phyloP scores from a whole-genome alignment of 2,113 vertebrate genomes.

The Pontoporia blainvillei region DNA sequence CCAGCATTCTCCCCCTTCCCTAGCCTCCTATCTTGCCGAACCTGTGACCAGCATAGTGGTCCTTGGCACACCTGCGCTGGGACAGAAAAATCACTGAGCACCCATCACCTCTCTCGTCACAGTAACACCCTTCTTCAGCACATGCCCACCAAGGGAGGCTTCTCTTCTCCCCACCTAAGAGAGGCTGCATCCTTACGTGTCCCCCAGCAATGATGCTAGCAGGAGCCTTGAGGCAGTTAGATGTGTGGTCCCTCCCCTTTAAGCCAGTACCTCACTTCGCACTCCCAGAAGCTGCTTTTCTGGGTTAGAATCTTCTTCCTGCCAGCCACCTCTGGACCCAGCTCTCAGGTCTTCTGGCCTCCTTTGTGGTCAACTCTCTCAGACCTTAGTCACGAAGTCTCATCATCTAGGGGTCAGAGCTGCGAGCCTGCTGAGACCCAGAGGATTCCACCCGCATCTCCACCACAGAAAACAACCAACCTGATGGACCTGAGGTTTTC shows the following conservation, averaged over 20 bases:
- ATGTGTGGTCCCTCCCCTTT: neutral
- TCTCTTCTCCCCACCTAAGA: neutral
- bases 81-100: neutral
- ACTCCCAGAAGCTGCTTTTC: neutral
- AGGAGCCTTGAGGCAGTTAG: neutral
- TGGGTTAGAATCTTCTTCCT: neutral
- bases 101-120: neutral
- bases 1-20: too few relatives aligned
- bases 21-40: neutral
- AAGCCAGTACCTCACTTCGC: neutral
- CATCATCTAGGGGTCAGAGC: neutral
- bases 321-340: neutral
- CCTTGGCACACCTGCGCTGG: rapidly evolving
- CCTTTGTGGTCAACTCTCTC: neutral
- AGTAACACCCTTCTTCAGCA: too few relatives aligned
- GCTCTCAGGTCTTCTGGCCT: neutral
- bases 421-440: neutral
- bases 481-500: neutral
- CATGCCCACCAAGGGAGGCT: neutral
- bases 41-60: neutral
- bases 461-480: neutral
- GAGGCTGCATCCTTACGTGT: neutral
- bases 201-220: neutral
- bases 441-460: neutral
- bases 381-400: neutral